Evolutionary conservation across 2,797 vertebrate species (phyloP), one percentile per base, ranked within the genome.

Genomic region (Arrhamphus sclerolepis): DNA sequence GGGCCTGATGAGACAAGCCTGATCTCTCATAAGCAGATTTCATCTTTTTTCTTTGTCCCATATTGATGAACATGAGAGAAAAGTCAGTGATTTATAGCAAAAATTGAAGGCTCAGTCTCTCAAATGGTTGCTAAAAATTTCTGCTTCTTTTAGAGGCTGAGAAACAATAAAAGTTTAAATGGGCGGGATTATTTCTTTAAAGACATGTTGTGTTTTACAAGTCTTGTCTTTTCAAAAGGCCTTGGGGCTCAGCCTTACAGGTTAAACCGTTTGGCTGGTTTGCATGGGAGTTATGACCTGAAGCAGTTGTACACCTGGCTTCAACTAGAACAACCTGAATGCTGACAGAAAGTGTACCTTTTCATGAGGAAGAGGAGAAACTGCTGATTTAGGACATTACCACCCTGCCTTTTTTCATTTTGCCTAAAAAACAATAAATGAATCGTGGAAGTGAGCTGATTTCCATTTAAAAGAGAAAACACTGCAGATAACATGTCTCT

Each of bases 381-480:
- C 34, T 26, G 1, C 56, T 44, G 31, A 66, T 78, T 34, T 56
- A 56, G 66, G 62, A 56, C 48, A 31, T 53, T 40, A 22, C 46
- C 52, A 57, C 53, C 46, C 34, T 38, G 39, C 43, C n/a, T 64
- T 54, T 39, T 58, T 62, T 66, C 4, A 28, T 49, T 56, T 46
- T 21, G 47, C 50, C 47, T 55, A 5, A 26, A 20, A 28, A 29
- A n/a, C n/a, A 19, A 62, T 34, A 34, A 39, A 56, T 8, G 64
- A 73, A 21, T 24, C 43, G 18, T 21, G 46, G 50, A 79, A 62
- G 56, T 39, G 1, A 48, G 17, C 43, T 21, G 56, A 72, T 83
- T 72, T 76, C 54, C 68, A 73, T 56, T 51, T 60, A 29, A 68
- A 72, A 70, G 43, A 29, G 14, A 38, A 44, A 46, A 40, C 49